phyloP scores from a whole-genome alignment of 35 echinoderm and acorn worm genomes.

The Chiridota heheva region DNA sequence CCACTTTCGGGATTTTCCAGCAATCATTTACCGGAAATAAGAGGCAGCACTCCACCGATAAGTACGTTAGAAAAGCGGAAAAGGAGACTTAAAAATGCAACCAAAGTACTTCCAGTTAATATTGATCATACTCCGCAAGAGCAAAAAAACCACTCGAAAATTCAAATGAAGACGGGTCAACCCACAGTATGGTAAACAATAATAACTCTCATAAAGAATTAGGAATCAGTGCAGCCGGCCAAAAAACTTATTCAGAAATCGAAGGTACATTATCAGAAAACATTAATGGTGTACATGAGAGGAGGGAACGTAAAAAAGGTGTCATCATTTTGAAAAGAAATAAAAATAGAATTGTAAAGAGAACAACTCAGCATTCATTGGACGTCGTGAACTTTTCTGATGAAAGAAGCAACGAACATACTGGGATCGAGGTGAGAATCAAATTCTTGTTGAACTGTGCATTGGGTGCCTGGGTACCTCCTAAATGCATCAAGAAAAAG shows the following conservation, averaged over 20 bases:
- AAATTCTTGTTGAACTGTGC: too few species aligned
- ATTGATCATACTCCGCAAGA: background rate
- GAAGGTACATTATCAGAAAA: too few species aligned
- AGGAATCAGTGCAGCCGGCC: too few species aligned
- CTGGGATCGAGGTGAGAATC: constrained; percentile 79
- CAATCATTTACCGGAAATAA: constrained; percentile 2
- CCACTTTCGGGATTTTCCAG: background rate
- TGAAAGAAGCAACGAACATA: constrained; percentile 30
- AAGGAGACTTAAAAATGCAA: constrained; percentile 1
- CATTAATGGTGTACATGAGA: too few species aligned
- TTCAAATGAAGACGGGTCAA: too few species aligned
- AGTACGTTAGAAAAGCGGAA: background rate
- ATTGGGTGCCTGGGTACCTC: too few species aligned
- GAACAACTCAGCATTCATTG: constrained; percentile 75
- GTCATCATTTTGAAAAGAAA: too few species aligned
- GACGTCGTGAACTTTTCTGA: constrained; percentile 41
- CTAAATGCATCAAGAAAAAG: too few species aligned
- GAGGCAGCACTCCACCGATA: background rate
- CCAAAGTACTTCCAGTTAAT: constrained; percentile 15
- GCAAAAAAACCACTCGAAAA: background rate
- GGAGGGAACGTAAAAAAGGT: too few species aligned
- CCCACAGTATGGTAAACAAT: constrained; percentile 24
- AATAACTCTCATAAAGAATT: too few species aligned
- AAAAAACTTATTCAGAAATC: too few species aligned
- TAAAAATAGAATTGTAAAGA: too few species aligned